A percentile compares a stretch with the other conserved stretches of the same genome.
These are phyloP conservation scores for Papio anubis DNA, from an alignment of 2,113 vertebrate species.

Conservation along the genomic window DNA sequence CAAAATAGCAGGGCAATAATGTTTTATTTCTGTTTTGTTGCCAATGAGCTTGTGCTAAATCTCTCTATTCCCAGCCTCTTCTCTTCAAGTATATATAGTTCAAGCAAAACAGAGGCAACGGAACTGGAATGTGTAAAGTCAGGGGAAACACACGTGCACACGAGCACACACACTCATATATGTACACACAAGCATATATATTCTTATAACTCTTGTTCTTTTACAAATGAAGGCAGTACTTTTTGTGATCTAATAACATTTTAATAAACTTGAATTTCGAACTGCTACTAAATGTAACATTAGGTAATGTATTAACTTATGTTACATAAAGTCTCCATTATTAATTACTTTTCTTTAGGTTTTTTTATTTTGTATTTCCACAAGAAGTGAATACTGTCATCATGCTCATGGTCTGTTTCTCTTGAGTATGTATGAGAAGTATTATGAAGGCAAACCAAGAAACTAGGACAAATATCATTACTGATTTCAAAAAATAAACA, in stretches of 20 bases:
- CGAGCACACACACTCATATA: fast-evolving
- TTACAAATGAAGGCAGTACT: neutral
- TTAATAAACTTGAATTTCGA: constrained; percentile 73
- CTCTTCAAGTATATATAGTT: neutral
- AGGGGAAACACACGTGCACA: neutral
- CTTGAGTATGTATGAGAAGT: fast-evolving
- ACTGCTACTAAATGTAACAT: constrained; percentile 2
- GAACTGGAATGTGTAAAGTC: neutral
- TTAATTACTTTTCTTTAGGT: neutral
- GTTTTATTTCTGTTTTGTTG: constrained; percentile 66
- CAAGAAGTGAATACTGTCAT: neutral
- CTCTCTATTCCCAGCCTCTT: neutral
- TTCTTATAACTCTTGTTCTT: neutral
- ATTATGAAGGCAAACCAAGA: neutral
- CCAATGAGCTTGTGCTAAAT: constrained; percentile 31
- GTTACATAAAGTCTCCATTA: neutral
- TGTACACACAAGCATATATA: fast-evolving
- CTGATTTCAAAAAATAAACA: constrained; percentile 33
- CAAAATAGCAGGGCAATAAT: constrained; percentile 58
- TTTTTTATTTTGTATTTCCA: neutral
- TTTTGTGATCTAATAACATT: constrained; percentile 61
- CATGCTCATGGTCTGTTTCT: neutral
- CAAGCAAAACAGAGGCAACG: neutral
- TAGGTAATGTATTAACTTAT: constrained; percentile 27
- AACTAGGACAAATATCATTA: constrained; percentile 12